Percentiles rank a stretch among this genome's conserved stretches.
Conservation (phyloP, 2,888 invertebrate species). For the Masnerella sp. region DNA sequence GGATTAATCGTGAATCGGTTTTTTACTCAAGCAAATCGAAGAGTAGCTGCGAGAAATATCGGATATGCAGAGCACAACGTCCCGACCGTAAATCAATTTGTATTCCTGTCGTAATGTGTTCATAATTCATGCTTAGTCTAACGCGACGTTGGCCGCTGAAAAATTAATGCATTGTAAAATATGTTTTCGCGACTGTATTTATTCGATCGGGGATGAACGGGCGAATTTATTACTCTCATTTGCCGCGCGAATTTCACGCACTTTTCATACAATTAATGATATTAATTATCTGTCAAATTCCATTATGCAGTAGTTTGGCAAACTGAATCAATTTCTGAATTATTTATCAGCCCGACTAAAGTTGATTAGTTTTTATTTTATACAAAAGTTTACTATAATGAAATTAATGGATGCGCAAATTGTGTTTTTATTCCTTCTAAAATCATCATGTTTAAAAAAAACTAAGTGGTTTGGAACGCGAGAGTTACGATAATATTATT, state of each 20-base stretch:
- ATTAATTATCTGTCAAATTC: conserved; percentile 26
- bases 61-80: conserved; percentile 74
- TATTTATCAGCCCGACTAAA: too few relatives aligned
- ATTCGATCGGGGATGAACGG: conserved; percentile 19
- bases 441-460: conserved; percentile 11
- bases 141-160: conserved; percentile 68
- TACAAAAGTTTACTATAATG: too few relatives aligned
- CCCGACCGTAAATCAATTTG: conserved; percentile 76
- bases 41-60: conserved; percentile 72
- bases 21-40: conserved; percentile 59
- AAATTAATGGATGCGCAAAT: too few relatives aligned
- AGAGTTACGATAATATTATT: conserved; percentile 18
- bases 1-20: conserved; percentile 72
- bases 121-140: conserved; percentile 77
- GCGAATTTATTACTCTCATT: conserved; percentile 35
- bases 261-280: conserved; percentile 8
- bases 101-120: conserved; percentile 74
- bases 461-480: conserved; percentile 11
- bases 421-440: too few relatives aligned
- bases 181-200: conserved; percentile 52
- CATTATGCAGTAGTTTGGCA: neutral
- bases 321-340: too few relatives aligned
- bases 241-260: conserved; percentile 5
- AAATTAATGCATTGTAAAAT: conserved; percentile 72
- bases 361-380: too few relatives aligned